Base-by-base conservation (phyloP, 2,113 vertebrate genomes). In the Turnix velox region DNA sequence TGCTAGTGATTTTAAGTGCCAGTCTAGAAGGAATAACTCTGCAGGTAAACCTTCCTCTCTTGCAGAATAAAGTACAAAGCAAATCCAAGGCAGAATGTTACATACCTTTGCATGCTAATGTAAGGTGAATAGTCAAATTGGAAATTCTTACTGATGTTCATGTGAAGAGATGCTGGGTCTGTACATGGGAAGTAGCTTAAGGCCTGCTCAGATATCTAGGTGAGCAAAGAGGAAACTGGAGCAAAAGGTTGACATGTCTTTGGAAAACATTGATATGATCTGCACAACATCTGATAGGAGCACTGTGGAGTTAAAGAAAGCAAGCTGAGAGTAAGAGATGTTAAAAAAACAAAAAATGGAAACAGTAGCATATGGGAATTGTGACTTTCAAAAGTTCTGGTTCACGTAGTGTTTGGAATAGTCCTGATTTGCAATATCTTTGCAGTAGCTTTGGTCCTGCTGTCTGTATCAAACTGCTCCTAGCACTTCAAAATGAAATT, bases 181-280 rank as follows among this genome's bases (percentile, higher is more conserved):
- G 54, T 46, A 37, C 45, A 14, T 12, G 58, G 40, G 45, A 76
- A 75, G 49, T 7, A 81, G 72, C 86, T 88, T 45, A 74, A 93
- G 88, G 54, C 61, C 61, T 51, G 58, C 9, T 87, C 28, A 27
- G 22, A 3, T 22, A 42, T 12, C 52, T 71, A 39, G 52, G 52
- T 81, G 86, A 55, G 48, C 80, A 42, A 68, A 49, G 55, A 51
- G 68, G 67, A 78, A 85, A 88, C 25, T 43, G 59, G 63, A 87
- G 66, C 87, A 92, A 87, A 93, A 87, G 57, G 40, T 7, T 91
- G 78, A 49, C 81, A 46, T 82, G 66, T 45, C 87, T 95, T 95
- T 91, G 84, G 84, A n/a, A 93, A 80, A 74, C 18, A 4, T 14
- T 52, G 66, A 4, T 67, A 31, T 65, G 88, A 90, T 87, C 79